Percentiles rank a stretch among this genome's conserved stretches.
phyloP scores from a whole-genome alignment of 2,113 vertebrate genomes.

The Axis porcinus region DNA sequence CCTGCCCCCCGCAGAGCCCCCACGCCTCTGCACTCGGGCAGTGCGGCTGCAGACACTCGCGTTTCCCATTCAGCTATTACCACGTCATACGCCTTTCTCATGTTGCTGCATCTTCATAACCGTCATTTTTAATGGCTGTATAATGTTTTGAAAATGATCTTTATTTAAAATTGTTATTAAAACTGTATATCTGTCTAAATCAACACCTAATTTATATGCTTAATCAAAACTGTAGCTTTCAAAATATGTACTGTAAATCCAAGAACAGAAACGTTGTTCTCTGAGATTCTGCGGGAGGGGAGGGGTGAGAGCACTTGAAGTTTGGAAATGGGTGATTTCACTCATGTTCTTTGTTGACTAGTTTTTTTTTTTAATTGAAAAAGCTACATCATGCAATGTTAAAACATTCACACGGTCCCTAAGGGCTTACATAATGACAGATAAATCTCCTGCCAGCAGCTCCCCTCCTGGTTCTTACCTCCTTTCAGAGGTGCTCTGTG shows the following conservation, averaged over 20 bases:
- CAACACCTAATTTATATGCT: not conserved
- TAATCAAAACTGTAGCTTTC: not conserved
- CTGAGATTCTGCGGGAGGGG: fast-evolving
- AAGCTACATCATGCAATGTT: not conserved
- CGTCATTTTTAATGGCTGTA: not conserved
- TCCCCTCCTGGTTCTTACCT: fast-evolving
- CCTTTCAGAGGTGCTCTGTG: not conserved
- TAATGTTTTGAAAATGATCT: slow-evolving; percentile 12
- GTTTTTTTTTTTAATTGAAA: not conserved
- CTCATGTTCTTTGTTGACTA: not conserved
- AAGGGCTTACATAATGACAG: fast-evolving
- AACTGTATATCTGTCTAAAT: not conserved
- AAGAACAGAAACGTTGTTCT: fast-evolving
- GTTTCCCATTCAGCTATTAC: not conserved
- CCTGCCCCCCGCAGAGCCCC: fast-evolving
- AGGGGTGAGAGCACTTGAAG: fast-evolving
- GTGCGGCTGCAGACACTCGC: fast-evolving
- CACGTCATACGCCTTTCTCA: not conserved
- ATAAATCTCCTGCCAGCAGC: fast-evolving
- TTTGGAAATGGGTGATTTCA: not conserved
- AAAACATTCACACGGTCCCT: fast-evolving
- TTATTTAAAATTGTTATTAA: slow-evolving; percentile 35
- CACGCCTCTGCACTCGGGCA: fast-evolving
- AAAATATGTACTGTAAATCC: fast-evolving
- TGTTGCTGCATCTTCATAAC: not conserved